These are phyloP conservation scores for Drosophila dives DNA, from an alignment of 2,888 invertebrate species.

Conservation along the genomic window DNA sequence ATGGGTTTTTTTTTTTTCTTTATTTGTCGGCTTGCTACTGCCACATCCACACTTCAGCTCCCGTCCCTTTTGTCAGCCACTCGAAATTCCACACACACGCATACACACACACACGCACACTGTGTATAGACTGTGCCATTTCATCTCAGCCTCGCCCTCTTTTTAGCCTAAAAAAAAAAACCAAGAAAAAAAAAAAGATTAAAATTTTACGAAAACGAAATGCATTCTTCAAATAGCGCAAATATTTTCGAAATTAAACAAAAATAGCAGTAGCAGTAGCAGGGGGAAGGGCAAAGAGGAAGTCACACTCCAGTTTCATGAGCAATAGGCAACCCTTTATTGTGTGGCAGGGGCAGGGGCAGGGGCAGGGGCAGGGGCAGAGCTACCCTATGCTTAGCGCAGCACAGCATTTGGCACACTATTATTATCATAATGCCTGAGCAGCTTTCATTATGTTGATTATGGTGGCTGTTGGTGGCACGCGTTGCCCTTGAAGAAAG, in stretches of 20 bases:
- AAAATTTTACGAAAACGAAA: conserved; percentile 49
- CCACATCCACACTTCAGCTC: neutral
- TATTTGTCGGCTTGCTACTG: conserved; percentile 7
- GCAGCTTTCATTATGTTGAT: conserved; percentile 59
- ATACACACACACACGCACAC: conserved; percentile 22
- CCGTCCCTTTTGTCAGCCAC: conserved; percentile 49
- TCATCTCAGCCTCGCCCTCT: conserved; percentile 37
- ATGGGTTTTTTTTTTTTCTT: conserved; percentile 17
- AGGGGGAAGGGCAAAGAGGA: neutral
- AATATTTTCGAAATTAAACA: conserved; percentile 70
- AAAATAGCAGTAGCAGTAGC: conserved; percentile 29
- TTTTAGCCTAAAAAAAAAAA: conserved; percentile 31
- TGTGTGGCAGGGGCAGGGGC: neutral
- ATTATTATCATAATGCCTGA: conserved; percentile 68
- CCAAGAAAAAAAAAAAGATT: conserved; percentile 49
- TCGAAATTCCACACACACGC: conserved; percentile 57
- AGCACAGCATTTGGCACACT: conserved; percentile 66
- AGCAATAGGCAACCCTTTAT: conserved; percentile 49
- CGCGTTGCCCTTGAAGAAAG: conserved; percentile 39
- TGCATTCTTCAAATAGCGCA: conserved; percentile 61
- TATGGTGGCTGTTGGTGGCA: conserved; percentile 51
- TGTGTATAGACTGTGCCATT: conserved; percentile 53
- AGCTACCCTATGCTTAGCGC: conserved; percentile 51
- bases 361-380: neutral
- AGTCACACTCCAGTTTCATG: conserved; percentile 22